Evolutionary conservation across 1,140 invertebrate species (phyloP), one percentile per base, ranked within the genome.

Genomic region (Oppia nitens): DNA sequence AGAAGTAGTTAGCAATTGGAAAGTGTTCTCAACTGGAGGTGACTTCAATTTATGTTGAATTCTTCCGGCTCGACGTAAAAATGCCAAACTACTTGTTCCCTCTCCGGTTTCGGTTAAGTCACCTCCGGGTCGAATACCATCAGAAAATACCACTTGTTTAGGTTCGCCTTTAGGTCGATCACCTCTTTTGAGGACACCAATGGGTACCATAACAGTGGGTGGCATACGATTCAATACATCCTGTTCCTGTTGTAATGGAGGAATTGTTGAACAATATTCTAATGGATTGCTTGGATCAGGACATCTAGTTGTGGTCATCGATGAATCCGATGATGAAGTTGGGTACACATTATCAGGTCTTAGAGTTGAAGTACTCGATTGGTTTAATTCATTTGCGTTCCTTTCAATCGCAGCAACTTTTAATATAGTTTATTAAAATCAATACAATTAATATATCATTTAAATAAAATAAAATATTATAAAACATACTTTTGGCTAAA

Each of bases 201-300:
- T 82, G 47, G 86, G 86, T 24, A 89, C 85, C 78, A 89, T 83
- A 1, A 89, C 84, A 51, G 83, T 80, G 25, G 75, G 74, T 14
- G 82, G 82, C 54, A 80, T 80, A 3, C 76, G 67, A 24, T 69
- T 66, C 24, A 69, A 69, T 52, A 72, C 67, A 24, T 71, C 74
- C 12, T 73, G 75, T 64, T 79, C 78, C 74, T 89, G 85, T 70
- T 85, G 78, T 62, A 82, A 75, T 62, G 85, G 85, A 62, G 86
- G 83, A 69, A 90, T 80, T 45, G 82, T 85, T 51, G 84, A 87
- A 73, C 86, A 89, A 73, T 90, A 91, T 72, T 91, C 86, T 78
- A 83, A 82, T 29, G 86, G 86, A 74, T 90, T 89, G 72, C 87
- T 87, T 50, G 86, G 86, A 74, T 89, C 86, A 54, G 85, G 85